Base-by-base conservation (phyloP, 53 echinoderm and acorn worm species). In the Astropecten irregularis region DNA sequence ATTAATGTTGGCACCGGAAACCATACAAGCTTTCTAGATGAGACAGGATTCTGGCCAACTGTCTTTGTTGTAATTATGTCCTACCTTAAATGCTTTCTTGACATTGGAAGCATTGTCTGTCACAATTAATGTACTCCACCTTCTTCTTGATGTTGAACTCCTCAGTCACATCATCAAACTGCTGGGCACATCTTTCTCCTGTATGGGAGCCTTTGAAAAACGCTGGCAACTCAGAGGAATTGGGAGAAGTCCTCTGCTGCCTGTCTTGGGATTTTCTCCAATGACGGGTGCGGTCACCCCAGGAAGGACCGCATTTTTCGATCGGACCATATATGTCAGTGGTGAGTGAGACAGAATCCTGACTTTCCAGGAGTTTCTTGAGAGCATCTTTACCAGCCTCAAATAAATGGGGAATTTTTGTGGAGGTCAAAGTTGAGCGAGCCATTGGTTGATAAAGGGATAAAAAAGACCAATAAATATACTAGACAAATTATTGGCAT, bases 31-130 rank as follows among this genome's bases (percentile, higher is more conserved):
- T 10, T 10, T 7, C 51, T 51, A 51, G 51, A 51, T 3, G 9
- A 51, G 18, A 51, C n/a, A 51, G 51, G 16, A 51, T 51, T 51
- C 18, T 51, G 51, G 51, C 51, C 51, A 15, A 51, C 51, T 15
- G 51, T 51, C 51, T 51, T 3, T 51, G 51, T 36, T 37, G 51
- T n/a, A n/a, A n/a, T n/a, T n/a, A n/a, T n/a, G n/a, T n/a, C 51
- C 51, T 51, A 76, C 76, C 22, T 50, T 76, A 37, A 85, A 73
- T 62, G 85, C 66, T 50, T 33, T 25, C 37, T 68, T 67, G 74
- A 74, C 74, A 36, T 85, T 63, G 30, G 58, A 19, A 19, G 85
- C 73, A 25, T 73, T 85, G 46, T 79, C 79, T 2, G 61, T 60
- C 2, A 59, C 62, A 39, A n/a, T n/a, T n/a, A n/a, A 79, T 58